Evolutionary conservation across 1,140 invertebrate genomes (phyloP), one percentile per base, ranked within the genome.

Genomic region (Hormaphis cornu): DNA sequence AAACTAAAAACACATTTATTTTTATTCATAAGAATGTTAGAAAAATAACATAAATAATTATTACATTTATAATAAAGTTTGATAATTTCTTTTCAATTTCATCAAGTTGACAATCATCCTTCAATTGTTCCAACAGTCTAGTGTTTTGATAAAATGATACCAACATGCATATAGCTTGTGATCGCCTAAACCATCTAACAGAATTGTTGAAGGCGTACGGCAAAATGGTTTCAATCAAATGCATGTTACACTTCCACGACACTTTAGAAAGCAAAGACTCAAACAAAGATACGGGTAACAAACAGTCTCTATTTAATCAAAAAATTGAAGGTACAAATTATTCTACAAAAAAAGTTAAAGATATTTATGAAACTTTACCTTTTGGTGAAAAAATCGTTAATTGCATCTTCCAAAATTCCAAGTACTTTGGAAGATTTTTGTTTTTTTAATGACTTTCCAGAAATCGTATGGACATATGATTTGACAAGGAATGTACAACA

Each of bases 401-500:
- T 86, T 84, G 73, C 83, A 87, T 10, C 76, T 79, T 28, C 80
- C 78, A 28, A 87, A 76, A 59, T 81, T 79, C 61, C 83, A 79
- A 24, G 75, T 77, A 58, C 84, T 80, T 69, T 84, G 79, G 71
- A 81, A 73, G 8, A 79, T 72, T 35, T 86, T 73, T 8, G 76
- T 76, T 35, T 77, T 72, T 72, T 78, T 73, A 8, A 75, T 71
- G 28, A 74, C 35, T 33, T 74, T 73, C 72, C 78, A 75, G 70
- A 79, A 76, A 73, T 83, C 80, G 35, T 66, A 10, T 2, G 82
- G 80, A 75, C 85, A 86, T 42, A 59, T 22, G 50, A 53, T 73
- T 82, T 80, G 18, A 87, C 80, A 22, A 88, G 79, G 72, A 88
- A 87, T 10, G 82, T 82, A 37, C 84, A 83, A 75, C 85, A 86